Evolutionary conservation across 2,113 vertebrate species (phyloP), one percentile per base, ranked within the genome.

Genomic region (Rhinichthys klamathensis): DNA sequence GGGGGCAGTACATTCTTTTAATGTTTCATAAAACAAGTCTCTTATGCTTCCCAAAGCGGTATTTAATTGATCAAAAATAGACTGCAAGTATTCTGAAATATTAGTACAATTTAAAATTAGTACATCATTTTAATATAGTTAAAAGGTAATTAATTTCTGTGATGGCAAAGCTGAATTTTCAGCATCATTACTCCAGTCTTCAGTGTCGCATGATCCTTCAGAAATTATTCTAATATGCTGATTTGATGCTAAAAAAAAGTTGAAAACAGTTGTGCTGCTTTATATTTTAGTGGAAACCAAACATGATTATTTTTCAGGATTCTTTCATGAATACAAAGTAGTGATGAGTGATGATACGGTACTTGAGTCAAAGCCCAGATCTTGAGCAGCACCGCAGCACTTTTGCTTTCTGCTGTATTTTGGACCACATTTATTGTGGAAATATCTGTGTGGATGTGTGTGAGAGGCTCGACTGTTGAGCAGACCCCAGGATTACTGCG

Each of bases 401-500:
- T 46, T 8, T 73, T 74, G n/a, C 38, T 49, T 6, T 38, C 16
- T 21, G 10, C 54, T 15, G 6, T n/a, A 73, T 15, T 67, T 74
- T 46, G 46, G 30, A 77, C 27, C 15, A 54, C 7, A 51, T 4
- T 32, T 12, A 54, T 10, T 12, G 27, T 77, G 74, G 35, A 77
- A 4, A 77, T 12, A 7, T 63, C 27, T 65, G 9, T 60, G 67
- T 61, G 54, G 65, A 3, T 32, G 15, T 11, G 10, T 67, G 67
- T 72, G 86, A 84, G 38, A 11, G 74, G 72, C 81, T 79, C 63
- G 87, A 86, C 86, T 90, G 89, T 88, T 75, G 78, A 85, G 88
- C 78, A 83, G 90, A 92, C 88, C 92, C 90, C 88, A 82, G 92
- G 88, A 89, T 87, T 92, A 84, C 74, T 76, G 87, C 89, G 92